These are phyloP conservation scores for human DNA, from an alignment of 2,113 vertebrate genomes.

Conservation along the genomic window GRCh38 chr13:51149001-51149500, in stretches of 20 bases:
- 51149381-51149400: background rate
- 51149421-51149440: background rate
- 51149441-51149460: background rate
- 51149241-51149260: slow-evolving; percentile 9
- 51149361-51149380: background rate
- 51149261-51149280: background rate
- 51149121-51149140: background rate
- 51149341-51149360: background rate
- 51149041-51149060: background rate
- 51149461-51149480: background rate
- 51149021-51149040: background rate
- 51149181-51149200: background rate
- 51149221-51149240: background rate
- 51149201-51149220: background rate
- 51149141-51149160: background rate
- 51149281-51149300: slow-evolving; percentile 1
- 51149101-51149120: background rate
- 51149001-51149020: background rate
- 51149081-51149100: background rate
- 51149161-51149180: slow-evolving; percentile 55
- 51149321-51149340: background rate
- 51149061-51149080: no score
- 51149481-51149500: background rate
- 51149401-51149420: background rate
- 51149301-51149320: background rate